phyloP scores from a whole-genome alignment of 2,797 vertebrate species.

The Mus caroli region DNA sequence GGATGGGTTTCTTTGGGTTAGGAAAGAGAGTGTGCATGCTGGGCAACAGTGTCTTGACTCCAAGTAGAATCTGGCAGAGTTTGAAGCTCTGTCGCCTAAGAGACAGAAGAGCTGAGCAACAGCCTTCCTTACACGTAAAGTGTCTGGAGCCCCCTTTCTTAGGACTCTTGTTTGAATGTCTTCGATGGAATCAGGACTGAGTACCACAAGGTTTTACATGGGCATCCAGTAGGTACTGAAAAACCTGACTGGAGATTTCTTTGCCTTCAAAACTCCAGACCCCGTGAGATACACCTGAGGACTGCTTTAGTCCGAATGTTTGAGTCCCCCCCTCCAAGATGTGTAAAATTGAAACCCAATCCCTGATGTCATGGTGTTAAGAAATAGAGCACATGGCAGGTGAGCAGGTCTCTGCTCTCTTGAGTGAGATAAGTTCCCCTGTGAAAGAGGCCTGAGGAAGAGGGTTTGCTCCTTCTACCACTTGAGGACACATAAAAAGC shows the following conservation, averaged over 20 bases:
- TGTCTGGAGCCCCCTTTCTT: background rate
- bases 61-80: background rate
- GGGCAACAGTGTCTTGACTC: background rate
- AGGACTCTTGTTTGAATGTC: background rate
- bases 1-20: background rate
- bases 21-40: background rate
- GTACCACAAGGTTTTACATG: background rate
- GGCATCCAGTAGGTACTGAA: background rate
- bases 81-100: background rate
- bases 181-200: background rate
- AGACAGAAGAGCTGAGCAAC: background rate
- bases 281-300: background rate
- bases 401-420: background rate
- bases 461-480: background rate
- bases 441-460: background rate
- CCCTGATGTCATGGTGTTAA: background rate
- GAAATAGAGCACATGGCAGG: background rate
- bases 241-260: background rate
- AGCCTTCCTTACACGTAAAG: background rate
- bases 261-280: background rate
- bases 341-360: background rate
- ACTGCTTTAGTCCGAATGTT: background rate
- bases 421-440: background rate
- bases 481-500: background rate
- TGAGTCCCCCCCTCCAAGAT: background rate